A percentile compares a stretch with the other conserved stretches of the same genome.
Evolutionary conservation across 1,140 invertebrate species (phyloP).

Genomic region (Ptiloglossa arizonensis): DNA sequence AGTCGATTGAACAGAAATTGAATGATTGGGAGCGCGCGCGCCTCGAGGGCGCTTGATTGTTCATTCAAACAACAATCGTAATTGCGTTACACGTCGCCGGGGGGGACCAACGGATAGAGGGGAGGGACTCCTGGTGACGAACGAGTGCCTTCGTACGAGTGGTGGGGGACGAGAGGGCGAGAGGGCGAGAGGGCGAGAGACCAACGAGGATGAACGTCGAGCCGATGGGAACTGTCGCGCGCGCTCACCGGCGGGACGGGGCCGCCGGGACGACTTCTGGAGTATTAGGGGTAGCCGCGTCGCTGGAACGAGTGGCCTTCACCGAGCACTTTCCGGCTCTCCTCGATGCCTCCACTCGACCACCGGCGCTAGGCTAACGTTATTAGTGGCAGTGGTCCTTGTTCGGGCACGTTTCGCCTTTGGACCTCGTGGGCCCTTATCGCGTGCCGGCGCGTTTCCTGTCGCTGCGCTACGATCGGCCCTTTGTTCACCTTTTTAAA

Average conservation of each 20-base stretch:
- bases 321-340: conserved; percentile 61
- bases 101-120: conserved; percentile 33
- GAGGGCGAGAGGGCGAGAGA: too few relatives aligned
- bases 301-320: conserved; percentile 60
- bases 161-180: too few relatives aligned
- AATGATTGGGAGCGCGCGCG: conserved; percentile 79
- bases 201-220: not conserved
- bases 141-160: too few relatives aligned
- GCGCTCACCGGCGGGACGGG: conserved; percentile 25
- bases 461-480: not conserved
- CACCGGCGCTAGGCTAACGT: conserved; percentile 59
- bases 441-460: conserved; percentile 7
- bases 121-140: not conserved
- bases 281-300: conserved; percentile 41
- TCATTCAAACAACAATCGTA: conserved; percentile 83
- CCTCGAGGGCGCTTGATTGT: conserved; percentile 82
- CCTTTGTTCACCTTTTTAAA: conserved; percentile 32
- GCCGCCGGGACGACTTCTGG: not conserved
- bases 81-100: conserved; percentile 79
- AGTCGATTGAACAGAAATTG: conserved; percentile 83
- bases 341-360: conserved; percentile 53
- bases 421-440: conserved; percentile 28
- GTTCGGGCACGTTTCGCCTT: conserved; percentile 58
- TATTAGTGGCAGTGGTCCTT: conserved; percentile 67
- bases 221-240: conserved; percentile 46